Conservation (phyloP, 2,888 invertebrate genomes). For the Caradrina clavipalpis region DNA sequence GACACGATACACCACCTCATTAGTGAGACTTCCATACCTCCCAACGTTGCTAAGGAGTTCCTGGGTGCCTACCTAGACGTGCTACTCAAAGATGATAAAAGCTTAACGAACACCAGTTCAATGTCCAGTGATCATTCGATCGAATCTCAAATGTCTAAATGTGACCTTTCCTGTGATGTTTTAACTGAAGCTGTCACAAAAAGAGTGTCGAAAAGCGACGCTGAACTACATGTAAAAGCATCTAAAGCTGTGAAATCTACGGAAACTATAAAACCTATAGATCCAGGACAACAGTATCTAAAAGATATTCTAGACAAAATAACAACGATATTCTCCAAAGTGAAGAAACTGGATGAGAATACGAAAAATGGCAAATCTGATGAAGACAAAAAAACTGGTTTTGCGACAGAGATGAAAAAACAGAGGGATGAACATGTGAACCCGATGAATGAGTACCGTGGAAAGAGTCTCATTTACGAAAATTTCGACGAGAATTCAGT, state of each 20-base stretch:
- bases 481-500: conserved; percentile 73
- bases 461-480: conserved; percentile 67
- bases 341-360: conserved; percentile 57
- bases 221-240: conserved; percentile 61
- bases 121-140: conserved; percentile 69
- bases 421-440: conserved; percentile 67
- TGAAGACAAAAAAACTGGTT: conserved; percentile 41
- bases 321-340: conserved; percentile 76
- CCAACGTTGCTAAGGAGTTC: conserved; percentile 79
- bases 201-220: conserved; percentile 75
- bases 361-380: conserved; percentile 44
- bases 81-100: conserved; percentile 71
- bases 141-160: conserved; percentile 38
- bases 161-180: conserved; percentile 71
- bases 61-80: conserved; percentile 79
- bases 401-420: conserved; percentile 41
- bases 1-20: conserved; percentile 80
- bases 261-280: conserved; percentile 57
- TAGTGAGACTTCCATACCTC: conserved; percentile 76
- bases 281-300: conserved; percentile 76
- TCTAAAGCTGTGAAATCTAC: conserved; percentile 39
- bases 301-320: conserved; percentile 81
- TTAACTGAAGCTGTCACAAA: conserved; percentile 76
- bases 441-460: conserved; percentile 60
- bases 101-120: conserved; percentile 64